Conservation (phyloP, 1,140 invertebrate species). For the Rhagoletis zephyria region DNA sequence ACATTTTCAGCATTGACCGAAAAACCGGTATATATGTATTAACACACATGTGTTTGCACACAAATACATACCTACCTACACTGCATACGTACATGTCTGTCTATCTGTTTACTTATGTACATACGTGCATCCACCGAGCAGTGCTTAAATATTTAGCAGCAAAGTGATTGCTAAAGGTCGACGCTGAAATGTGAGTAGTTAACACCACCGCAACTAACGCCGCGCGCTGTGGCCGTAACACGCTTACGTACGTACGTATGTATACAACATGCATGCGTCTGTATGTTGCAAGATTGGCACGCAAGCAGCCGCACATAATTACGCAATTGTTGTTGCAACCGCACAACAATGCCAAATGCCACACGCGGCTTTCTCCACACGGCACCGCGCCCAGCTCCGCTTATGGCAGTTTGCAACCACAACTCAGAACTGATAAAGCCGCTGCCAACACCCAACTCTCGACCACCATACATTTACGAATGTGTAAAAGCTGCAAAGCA, state of each 20-base stretch:
- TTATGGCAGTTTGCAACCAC: conserved; percentile 36
- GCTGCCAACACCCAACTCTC: neutral
- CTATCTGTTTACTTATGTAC: neutral
- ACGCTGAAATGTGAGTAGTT: neutral
- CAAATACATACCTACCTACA: neutral
- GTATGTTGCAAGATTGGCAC: neutral
- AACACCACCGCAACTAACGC: conserved; percentile 29
- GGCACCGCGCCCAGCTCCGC: neutral
- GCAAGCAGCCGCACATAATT: conserved; percentile 1
- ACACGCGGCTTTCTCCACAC: neutral
- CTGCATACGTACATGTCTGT: neutral
- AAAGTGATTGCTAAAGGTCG: conserved; percentile 12
- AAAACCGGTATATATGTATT: neutral
- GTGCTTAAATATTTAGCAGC: conserved; percentile 30
- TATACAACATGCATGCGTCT: neutral
- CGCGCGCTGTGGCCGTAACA: neutral
- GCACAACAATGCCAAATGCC: conserved; percentile 33
- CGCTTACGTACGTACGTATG: neutral
- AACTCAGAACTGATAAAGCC: neutral
- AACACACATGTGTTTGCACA: neutral
- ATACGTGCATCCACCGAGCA: neutral
- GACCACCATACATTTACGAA: neutral
- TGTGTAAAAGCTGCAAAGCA: neutral
- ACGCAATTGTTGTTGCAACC: conserved; percentile 30
- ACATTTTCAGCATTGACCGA: conserved; percentile 44